Conservation (phyloP, 2,113 vertebrate species). For the Dasyurus viverrinus region DNA sequence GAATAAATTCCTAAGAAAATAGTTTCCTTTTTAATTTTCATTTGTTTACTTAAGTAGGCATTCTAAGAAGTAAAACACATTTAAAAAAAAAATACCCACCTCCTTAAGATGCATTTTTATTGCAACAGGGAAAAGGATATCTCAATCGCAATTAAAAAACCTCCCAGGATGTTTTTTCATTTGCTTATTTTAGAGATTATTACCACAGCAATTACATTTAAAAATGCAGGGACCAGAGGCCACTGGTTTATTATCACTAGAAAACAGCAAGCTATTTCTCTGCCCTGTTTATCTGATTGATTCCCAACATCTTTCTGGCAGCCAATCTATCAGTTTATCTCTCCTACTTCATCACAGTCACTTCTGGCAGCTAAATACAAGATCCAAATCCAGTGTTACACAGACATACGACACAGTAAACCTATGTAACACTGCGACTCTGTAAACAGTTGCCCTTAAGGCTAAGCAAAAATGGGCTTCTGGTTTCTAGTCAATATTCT, state of each 20-base stretch:
- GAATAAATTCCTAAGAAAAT: slow-evolving; percentile 66
- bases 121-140: slow-evolving; percentile 59
- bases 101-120: slow-evolving; percentile 56
- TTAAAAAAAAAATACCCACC: slow-evolving; percentile 56
- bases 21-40: slow-evolving; percentile 67
- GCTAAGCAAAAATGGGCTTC: slow-evolving; percentile 82
- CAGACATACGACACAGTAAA: slow-evolving; percentile 87
- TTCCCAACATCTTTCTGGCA: slow-evolving; percentile 91
- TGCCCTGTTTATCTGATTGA: slow-evolving; percentile 90
- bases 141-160: slow-evolving; percentile 76
- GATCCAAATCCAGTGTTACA: slow-evolving; percentile 90
- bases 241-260: slow-evolving; percentile 89
- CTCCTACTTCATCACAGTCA: slow-evolving; percentile 93
- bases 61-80: slow-evolving; percentile 61
- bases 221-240: slow-evolving; percentile 81
- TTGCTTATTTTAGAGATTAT: slow-evolving; percentile 81
- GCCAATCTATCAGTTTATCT: slow-evolving; percentile 94
- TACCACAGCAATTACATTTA: slow-evolving; percentile 80
- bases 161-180: slow-evolving; percentile 53
- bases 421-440: slow-evolving; percentile 81
- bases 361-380: slow-evolving; percentile 92
- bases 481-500: slow-evolving; percentile 81
- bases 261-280: slow-evolving; percentile 85
- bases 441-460: slow-evolving; percentile 86
- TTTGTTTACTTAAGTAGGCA: slow-evolving; percentile 60